Evolutionary conservation across 2,113 vertebrate genomes (phyloP).

Genomic region (Ptychochromis oligacanthus): DNA sequence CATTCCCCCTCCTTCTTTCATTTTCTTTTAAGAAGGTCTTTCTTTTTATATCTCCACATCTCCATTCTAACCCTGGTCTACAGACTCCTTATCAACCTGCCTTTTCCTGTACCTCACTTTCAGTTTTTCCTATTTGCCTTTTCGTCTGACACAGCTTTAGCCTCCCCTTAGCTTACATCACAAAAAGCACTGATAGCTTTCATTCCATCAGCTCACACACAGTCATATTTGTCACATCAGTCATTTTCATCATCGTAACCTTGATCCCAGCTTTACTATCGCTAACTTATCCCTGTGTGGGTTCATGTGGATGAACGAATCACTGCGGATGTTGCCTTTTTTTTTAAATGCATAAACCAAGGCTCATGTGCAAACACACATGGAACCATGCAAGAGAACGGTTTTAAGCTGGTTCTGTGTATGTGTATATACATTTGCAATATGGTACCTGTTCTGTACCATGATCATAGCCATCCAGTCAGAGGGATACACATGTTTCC

Average conservation of each 20-base stretch:
- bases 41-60: slow-evolving; percentile 19
- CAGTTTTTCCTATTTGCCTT: slow-evolving; percentile 25
- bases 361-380: background rate
- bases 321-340: slow-evolving; percentile 20
- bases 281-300: slow-evolving; percentile 29
- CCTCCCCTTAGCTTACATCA: slow-evolving; percentile 20
- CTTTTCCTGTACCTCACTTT: slow-evolving; percentile 27
- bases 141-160: slow-evolving; percentile 30
- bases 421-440: background rate
- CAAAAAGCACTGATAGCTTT: slow-evolving; percentile 30
- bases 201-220: slow-evolving; percentile 17
- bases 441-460: slow-evolving; percentile 94
- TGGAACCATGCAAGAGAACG: background rate
- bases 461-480: slow-evolving; percentile 99
- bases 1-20: slow-evolving; percentile 13
- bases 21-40: background rate
- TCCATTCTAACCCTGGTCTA: background rate
- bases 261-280: slow-evolving; percentile 58
- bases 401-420: background rate
- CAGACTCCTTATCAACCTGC: slow-evolving; percentile 38
- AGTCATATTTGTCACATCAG: slow-evolving; percentile 49
- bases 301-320: slow-evolving; percentile 33
- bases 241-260: slow-evolving; percentile 33
- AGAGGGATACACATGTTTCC: slow-evolving; percentile 93
- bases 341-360: slow-evolving; percentile 7